Percentiles rank a stretch among this genome's conserved stretches.
Evolutionary conservation across 2,888 invertebrate species (phyloP).

Genomic region (Noctua pronuba): DNA sequence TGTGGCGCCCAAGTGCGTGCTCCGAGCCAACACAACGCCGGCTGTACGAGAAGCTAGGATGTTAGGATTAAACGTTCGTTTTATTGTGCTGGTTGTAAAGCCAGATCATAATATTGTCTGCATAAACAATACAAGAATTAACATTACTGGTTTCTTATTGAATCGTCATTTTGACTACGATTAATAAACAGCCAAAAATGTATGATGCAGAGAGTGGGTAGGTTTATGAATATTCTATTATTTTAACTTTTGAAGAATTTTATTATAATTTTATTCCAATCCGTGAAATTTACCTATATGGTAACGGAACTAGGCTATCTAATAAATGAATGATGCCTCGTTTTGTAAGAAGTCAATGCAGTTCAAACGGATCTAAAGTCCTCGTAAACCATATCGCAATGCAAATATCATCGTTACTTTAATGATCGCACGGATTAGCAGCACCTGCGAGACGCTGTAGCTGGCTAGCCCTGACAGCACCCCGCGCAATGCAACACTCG

Average conservation of each 20-base stretch:
- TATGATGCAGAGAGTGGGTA: constrained; percentile 12
- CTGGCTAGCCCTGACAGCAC: constrained; percentile 41
- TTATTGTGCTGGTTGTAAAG: constrained; percentile 7
- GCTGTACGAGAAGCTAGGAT: constrained; percentile 50
- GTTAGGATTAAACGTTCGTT: constrained; percentile 58
- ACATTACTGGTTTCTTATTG: background rate
- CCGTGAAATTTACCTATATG: background rate
- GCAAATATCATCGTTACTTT: constrained; percentile 47
- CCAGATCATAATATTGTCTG: background rate
- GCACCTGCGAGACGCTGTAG: constrained; percentile 35
- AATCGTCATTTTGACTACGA: constrained; percentile 5
- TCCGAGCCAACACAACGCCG: constrained; percentile 65
- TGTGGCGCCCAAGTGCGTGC: constrained; percentile 73
- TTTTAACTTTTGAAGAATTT: background rate
- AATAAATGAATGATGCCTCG: background rate
- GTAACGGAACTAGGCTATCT: constrained; percentile 4
- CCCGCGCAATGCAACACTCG: constrained; percentile 33
- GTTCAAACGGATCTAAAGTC: constrained; percentile 18
- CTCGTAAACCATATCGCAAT: constrained; percentile 41
- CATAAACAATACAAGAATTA: constrained; percentile 18
- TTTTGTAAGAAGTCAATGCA: constrained; percentile 9
- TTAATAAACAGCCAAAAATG: constrained; percentile 9
- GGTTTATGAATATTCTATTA: constrained; percentile 19
- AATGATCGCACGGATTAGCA: constrained; percentile 26
- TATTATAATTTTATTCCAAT: constrained; percentile 5